phyloP scores from a whole-genome alignment of 35 echinoderm and acorn worm species.

The Ophiothrix spiculata region DNA sequence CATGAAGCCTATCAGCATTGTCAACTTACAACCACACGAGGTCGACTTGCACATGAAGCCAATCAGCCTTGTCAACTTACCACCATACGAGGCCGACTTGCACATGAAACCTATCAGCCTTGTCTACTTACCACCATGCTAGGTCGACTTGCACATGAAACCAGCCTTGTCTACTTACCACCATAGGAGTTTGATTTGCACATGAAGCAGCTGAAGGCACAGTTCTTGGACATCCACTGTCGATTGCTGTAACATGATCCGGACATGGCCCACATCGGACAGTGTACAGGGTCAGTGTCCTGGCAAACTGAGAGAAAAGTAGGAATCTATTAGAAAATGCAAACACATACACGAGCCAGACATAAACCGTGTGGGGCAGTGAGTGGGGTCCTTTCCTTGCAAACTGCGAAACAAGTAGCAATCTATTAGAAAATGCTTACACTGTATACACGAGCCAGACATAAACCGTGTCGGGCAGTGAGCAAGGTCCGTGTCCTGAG shows the following conservation, averaged over 20 bases:
- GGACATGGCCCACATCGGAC: constrained; percentile 64
- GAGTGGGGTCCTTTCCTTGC: constrained; percentile 43
- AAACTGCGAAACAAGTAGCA: constrained; percentile 33
- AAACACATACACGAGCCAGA: constrained; percentile 58
- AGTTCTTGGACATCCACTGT: constrained; percentile 62
- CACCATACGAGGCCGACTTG: too few species aligned
- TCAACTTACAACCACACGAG: too few species aligned
- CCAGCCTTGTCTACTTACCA: too few species aligned
- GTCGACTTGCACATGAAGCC: too few species aligned
- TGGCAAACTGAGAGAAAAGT: constrained; percentile 34
- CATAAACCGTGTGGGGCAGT: constrained; percentile 66
- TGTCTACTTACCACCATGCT: too few species aligned
- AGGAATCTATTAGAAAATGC: background rate
- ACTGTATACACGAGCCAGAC: constrained; percentile 58
- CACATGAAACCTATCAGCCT: too few species aligned
- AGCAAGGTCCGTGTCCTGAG: constrained; percentile 31
- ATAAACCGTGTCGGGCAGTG: constrained; percentile 66
- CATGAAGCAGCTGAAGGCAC: constrained; percentile 56
- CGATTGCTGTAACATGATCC: constrained; percentile 47
- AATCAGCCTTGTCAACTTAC: too few species aligned
- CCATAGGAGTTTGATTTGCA: constrained; percentile 27
- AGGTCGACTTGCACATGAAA: too few species aligned
- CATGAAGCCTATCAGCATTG: too few species aligned
- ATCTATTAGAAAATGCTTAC: too few species aligned
- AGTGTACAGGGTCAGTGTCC: constrained; percentile 51